phyloP scores from a whole-genome alignment of 2,113 vertebrate species.

The Anoplopoma fimbria region DNA sequence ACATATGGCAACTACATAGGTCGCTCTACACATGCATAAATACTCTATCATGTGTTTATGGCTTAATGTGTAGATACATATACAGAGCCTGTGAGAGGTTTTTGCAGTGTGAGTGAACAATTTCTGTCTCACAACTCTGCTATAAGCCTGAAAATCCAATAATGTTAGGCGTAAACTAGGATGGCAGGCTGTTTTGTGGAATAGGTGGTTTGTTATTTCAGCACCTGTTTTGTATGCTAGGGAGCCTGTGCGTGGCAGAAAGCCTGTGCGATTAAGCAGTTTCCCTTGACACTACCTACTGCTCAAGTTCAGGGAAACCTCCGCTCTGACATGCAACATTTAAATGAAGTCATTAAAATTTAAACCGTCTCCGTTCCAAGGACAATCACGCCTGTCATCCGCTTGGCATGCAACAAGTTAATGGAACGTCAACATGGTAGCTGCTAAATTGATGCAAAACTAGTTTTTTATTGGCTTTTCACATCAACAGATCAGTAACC shows the following conservation, averaged over 20 bases:
- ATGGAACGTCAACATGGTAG: conserved; percentile 64
- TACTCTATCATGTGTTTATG: conserved; percentile 14
- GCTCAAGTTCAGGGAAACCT: conserved; percentile 64
- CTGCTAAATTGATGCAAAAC: conserved; percentile 34
- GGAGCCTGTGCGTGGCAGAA: conserved; percentile 39
- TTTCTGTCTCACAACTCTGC: conserved; percentile 31
- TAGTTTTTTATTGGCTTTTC: conserved; percentile 36
- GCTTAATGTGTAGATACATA: conserved; percentile 25
- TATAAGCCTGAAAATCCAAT: conserved; percentile 34
- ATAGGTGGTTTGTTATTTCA: conserved; percentile 55
- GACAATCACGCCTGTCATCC: conserved; percentile 66
- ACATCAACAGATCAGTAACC: conserved; percentile 44
- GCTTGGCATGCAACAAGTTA: conserved; percentile 61
- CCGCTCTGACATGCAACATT: conserved; percentile 73
- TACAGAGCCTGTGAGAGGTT: conserved; percentile 4
- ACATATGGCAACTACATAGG: conserved; percentile 34
- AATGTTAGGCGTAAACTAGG: conserved; percentile 40
- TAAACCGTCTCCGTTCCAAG: conserved; percentile 61
- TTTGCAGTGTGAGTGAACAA: conserved; percentile 28
- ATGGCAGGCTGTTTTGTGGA: conserved; percentile 32
- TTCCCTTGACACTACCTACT: conserved; percentile 63
- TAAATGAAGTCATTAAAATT: conserved; percentile 80
- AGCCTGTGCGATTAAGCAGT: conserved; percentile 39
- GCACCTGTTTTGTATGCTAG: conserved; percentile 59
- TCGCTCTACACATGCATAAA: conserved; percentile 42